Percentiles rank a stretch among this genome's conserved stretches.
Evolutionary conservation across 2,888 invertebrate species (phyloP).

Genomic region (Cheilosia soror): DNA sequence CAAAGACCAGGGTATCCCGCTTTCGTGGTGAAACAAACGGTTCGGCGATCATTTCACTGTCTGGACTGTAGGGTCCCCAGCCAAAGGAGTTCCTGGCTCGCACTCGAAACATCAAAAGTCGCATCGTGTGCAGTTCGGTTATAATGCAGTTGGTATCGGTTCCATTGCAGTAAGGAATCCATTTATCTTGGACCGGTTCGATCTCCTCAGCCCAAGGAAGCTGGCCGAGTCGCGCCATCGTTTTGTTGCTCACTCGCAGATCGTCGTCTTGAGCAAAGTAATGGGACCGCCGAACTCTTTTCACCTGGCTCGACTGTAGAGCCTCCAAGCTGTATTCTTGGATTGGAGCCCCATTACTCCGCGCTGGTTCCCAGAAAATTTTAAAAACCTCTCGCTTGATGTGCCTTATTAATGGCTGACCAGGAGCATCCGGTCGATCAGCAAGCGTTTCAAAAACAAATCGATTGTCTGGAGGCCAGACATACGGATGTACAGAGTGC

Average conservation of each 20-base stretch:
- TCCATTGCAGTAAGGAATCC: slow-evolving; percentile 90
- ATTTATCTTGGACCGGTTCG: slow-evolving; percentile 84
- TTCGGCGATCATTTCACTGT: slow-evolving; percentile 85
- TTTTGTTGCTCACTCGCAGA: slow-evolving; percentile 59
- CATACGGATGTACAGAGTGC: slow-evolving; percentile 85
- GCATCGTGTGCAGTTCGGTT: slow-evolving; percentile 86
- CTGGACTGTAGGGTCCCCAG: slow-evolving; percentile 90
- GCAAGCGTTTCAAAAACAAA: slow-evolving; percentile 92
- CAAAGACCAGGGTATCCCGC: slow-evolving; percentile 85
- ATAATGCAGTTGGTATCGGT: slow-evolving; percentile 93
- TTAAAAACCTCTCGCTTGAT: slow-evolving; percentile 90
- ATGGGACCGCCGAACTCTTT: slow-evolving; percentile 77
- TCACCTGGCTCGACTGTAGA: slow-evolving; percentile 79
- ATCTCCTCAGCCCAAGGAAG: slow-evolving; percentile 86
- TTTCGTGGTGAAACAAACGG: slow-evolving; percentile 81
- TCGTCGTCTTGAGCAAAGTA: slow-evolving; percentile 40
- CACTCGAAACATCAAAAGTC: slow-evolving; percentile 89
- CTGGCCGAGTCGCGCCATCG: slow-evolving; percentile 77
- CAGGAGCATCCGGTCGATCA: slow-evolving; percentile 92
- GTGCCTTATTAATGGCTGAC: slow-evolving; percentile 89
- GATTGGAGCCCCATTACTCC: slow-evolving; percentile 90
- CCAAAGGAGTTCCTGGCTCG: slow-evolving; percentile 92
- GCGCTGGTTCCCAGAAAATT: slow-evolving; percentile 92
- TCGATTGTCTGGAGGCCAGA: slow-evolving; percentile 89
- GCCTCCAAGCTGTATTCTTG: slow-evolving; percentile 91